Evolutionary conservation across 30 jellyfish, hydroid and myxozoan genomes (phyloP).

Genomic region (Sanderia malayensis): DNA sequence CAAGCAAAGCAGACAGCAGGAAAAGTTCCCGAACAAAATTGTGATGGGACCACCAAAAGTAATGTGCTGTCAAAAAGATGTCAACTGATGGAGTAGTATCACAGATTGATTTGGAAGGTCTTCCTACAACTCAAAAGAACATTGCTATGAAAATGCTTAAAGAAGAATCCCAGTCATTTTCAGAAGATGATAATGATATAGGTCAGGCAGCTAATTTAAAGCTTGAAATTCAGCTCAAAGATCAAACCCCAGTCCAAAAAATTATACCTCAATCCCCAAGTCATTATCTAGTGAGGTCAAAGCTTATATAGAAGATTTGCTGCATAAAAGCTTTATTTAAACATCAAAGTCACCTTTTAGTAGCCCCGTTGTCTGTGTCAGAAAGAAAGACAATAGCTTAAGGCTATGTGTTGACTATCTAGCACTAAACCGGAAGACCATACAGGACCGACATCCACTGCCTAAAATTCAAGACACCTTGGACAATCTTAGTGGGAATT

Average conservation of each 20-base stretch:
- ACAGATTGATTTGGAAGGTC: constrained; percentile 1
- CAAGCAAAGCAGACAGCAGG: not conserved
- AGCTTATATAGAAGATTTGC: constrained; percentile 33
- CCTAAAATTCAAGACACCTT: constrained; percentile 28
- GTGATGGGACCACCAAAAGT: not conserved
- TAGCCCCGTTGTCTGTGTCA: constrained; percentile 40
- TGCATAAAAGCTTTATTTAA: not conserved
- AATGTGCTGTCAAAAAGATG: not conserved
- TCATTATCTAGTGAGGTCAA: constrained; percentile 42
- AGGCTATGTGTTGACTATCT: constrained; percentile 48
- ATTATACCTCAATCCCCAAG: constrained; percentile 1
- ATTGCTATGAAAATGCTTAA: not conserved
- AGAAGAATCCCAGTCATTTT: not conserved
- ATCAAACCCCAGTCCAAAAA: not conserved
- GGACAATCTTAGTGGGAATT: constrained; percentile 10
- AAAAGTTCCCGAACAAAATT: not conserved
- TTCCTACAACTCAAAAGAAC: not conserved
- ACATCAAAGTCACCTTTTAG: constrained; percentile 27
- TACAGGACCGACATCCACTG: constrained; percentile 33
- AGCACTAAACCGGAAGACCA: constrained; percentile 11
- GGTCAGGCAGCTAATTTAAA: constrained; percentile 1
- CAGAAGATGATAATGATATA: not conserved
- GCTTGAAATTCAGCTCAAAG: not conserved
- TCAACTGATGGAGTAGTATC: not conserved
- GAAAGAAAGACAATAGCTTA: constrained; percentile 28